Percentiles rank a stretch among this genome's conserved stretches.
Conservation (phyloP, 1,140 invertebrate genomes). For the Geopemphigus sp. region DNA sequence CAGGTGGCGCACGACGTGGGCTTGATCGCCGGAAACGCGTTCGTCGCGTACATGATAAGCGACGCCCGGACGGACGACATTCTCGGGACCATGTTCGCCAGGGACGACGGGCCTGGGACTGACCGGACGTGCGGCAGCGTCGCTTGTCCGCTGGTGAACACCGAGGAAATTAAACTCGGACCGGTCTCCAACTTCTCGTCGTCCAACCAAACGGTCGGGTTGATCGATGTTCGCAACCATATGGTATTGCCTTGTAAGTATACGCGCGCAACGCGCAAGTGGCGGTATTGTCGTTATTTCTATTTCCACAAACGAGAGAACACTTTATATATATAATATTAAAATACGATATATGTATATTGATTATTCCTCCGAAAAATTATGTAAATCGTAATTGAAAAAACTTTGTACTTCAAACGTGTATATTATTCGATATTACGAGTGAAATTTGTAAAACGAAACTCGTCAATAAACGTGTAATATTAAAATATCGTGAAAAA, state of each 20-base stretch:
- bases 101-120: constrained; percentile 56
- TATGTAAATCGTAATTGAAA: no score
- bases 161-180: constrained; percentile 1
- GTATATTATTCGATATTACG: no score
- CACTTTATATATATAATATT: no score
- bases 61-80: constrained; percentile 34
- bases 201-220: constrained; percentile 7
- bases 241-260: constrained; percentile 43
- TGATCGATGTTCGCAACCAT: constrained; percentile 24
- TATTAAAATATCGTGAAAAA: no score
- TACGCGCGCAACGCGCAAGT: no score
- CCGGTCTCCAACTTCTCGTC: not conserved
- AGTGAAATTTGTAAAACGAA: no score
- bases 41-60: constrained; percentile 54
- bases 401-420: no score
- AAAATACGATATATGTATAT: no score
- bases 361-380: no score
- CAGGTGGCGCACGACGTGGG: constrained; percentile 64
- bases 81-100: constrained; percentile 56
- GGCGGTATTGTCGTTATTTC: no score
- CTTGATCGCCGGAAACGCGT: constrained; percentile 59
- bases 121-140: constrained; percentile 60
- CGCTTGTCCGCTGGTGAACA: constrained; percentile 57
- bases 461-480: no score
- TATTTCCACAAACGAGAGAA: no score